Evolutionary conservation across 2,113 vertebrate genomes (phyloP).

Genomic region (Chaenogobius annularis): DNA sequence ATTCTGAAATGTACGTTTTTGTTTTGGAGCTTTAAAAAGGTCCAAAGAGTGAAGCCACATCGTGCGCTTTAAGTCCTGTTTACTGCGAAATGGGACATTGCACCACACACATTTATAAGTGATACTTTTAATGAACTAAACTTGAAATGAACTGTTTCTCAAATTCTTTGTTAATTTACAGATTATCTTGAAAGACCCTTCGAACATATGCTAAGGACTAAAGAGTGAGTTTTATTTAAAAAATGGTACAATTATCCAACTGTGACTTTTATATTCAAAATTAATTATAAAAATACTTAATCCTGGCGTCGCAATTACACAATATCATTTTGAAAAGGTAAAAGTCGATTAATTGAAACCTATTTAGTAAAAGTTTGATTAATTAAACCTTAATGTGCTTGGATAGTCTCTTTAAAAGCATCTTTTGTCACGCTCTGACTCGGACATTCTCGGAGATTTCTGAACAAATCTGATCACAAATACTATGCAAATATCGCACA

Average conservation of each 20-base stretch:
- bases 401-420: slow-evolving; percentile 67
- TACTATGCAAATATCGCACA: slow-evolving; percentile 66
- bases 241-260: neutral
- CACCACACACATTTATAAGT: too few species aligned
- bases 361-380: slow-evolving; percentile 62
- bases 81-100: too few species aligned
- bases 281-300: neutral
- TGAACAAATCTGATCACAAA: slow-evolving; percentile 52
- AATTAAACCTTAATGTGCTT: slow-evolving; percentile 70
- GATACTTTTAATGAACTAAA: neutral
- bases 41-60: too few species aligned
- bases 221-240: neutral
- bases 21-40: too few species aligned
- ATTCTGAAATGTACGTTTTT: too few species aligned
- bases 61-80: too few species aligned
- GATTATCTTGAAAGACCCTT: neutral
- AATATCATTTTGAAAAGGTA: slow-evolving; percentile 32
- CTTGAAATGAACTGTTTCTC: neutral
- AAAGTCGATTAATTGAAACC: slow-evolving; percentile 53
- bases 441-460: slow-evolving; percentile 53
- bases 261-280: neutral
- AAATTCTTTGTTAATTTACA: neutral
- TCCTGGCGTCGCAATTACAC: slow-evolving; percentile 28
- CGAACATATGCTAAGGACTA: neutral
- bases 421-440: slow-evolving; percentile 59